Evolutionary conservation across 2,888 invertebrate species (phyloP), one percentile per base, ranked within the genome.

Genomic region (Machimus atricapillus): DNA sequence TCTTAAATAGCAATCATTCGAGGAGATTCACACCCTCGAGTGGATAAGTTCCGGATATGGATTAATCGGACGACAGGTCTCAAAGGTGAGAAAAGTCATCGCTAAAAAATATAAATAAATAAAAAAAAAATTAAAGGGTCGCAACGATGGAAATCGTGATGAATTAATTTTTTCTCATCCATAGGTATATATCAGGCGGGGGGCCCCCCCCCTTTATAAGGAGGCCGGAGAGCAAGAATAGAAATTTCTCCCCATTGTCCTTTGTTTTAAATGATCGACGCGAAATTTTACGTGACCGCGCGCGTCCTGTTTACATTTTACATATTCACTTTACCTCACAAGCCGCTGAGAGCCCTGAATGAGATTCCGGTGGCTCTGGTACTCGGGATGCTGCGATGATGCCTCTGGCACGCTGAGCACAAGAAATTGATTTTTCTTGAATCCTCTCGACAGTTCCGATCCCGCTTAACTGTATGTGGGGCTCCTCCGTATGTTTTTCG

Each of bases 261-360:
- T 87, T 88, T 88, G 88, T 88, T 87, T 88, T 88, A 87, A 88
- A 88, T 87, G 85, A 87, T 87, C 88, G 87, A 88, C 86, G 87
- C 88, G 87, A 79, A 87, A 87, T 88, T 88, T 88, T 88, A 88
- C 88, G 88, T 88, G 88, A 88, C 88, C 88, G 88, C 88, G 87
- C 88, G 87, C 88, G 85, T 88, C 87, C 88, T 88, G 88, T 88
- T 88, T 85, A 85, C 85, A 85, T 85, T 85, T 85, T 85, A 85
- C 85, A 85, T 85, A 85, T 85, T 85, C 85, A 85, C 85, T 85
- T 40, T 85, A 74, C 43, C 85, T 85, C 74, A 43, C 74, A 74
- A 85, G 43, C 85, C 85, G 85, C 85, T 74, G 85, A 85, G 85
- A 85, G 85, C 40, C 31, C 74, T 85, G 85, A 85, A 74, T 85